phyloP scores from a whole-genome alignment of 2,888 invertebrate genomes.

The Clistopyga incitator region DNA sequence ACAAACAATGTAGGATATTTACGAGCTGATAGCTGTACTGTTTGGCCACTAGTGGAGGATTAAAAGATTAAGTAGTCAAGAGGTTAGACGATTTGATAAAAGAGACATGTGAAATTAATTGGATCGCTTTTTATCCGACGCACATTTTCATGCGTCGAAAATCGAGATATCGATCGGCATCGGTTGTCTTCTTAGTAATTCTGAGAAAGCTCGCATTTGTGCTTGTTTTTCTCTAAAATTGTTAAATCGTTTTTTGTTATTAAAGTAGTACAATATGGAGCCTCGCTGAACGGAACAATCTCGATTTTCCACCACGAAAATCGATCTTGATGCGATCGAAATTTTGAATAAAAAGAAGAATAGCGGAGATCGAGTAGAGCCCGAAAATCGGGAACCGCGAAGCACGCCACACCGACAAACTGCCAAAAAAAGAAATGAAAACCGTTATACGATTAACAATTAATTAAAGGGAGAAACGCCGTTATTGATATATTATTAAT shows the following conservation, averaged over 20 bases:
- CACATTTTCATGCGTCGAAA: slow-evolving; percentile 7
- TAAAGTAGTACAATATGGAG: slow-evolving; percentile 30
- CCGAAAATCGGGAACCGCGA: slow-evolving; percentile 49
- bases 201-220: slow-evolving; percentile 7
- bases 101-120: neutral
- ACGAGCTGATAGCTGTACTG: neutral
- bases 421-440: slow-evolving; percentile 65
- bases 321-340: slow-evolving; percentile 1
- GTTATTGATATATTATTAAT: slow-evolving; percentile 78
- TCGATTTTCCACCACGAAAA: slow-evolving; percentile 37
- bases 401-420: slow-evolving; percentile 61
- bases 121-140: neutral
- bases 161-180: slow-evolving; percentile 35
- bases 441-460: slow-evolving; percentile 74
- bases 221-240: slow-evolving; percentile 30
- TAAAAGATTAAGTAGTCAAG: neutral
- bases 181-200: slow-evolving; percentile 33
- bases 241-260: slow-evolving; percentile 49
- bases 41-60: neutral
- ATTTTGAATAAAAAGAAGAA: slow-evolving; percentile 18
- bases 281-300: slow-evolving; percentile 18
- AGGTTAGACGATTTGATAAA: neutral
- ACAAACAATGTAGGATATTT: neutral
- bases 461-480: slow-evolving; percentile 72
- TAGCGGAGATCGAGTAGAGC: slow-evolving; percentile 51